Evolutionary conservation across 2,113 vertebrate genomes (phyloP), one percentile per base, ranked within the genome.

Genomic region (Lethenteron reissneri): DNA sequence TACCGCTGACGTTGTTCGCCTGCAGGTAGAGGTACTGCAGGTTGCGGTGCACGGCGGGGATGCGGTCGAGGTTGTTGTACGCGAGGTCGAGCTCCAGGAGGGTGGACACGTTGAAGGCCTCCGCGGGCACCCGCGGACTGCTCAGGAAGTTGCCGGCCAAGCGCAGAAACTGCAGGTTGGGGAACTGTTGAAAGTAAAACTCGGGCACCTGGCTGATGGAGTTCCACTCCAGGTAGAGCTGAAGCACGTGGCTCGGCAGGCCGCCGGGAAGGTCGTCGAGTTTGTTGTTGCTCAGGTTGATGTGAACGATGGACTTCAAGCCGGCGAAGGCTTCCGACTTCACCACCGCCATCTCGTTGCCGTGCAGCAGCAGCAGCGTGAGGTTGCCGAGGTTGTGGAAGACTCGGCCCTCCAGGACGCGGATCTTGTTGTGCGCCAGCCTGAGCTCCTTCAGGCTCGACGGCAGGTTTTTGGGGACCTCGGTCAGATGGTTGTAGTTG

Each of bases 1-100:
- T 41, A 84, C 83, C 82, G 77, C 78, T 73, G 76, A 85, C 84
- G 56, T 78, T 17, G 75, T 85, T 85, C 73, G 82, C 83, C 72
- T 85, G 80, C 73, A 85, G 77, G 75, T 83, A 84, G 25, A 85
- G 81, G 73, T 84, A 79, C 76, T 80, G 80, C 71, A 85, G 79
- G 2, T 77, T 81, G 72, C 64, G 77, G 56, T 82, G 80, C 15
- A 84, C 81, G 1, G 75, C 71, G 57, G 84, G 83, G 70, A 80
- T 78, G 58, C 73, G 72, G 2, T 71, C 80, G 10, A 84, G 79
- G 72, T 78, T 78, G 76, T 84, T 86, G 71, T 82, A 81, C n/a
- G 83, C 83, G 56, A 85, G 79, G 71, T 84, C 84, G 72, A 84
- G 76, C 77, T 86, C 83, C 73, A 84, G 76, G 73, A 85, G 75